Base-by-base conservation (phyloP, 1,140 invertebrate species). In the Drosophila asahinai region DNA sequence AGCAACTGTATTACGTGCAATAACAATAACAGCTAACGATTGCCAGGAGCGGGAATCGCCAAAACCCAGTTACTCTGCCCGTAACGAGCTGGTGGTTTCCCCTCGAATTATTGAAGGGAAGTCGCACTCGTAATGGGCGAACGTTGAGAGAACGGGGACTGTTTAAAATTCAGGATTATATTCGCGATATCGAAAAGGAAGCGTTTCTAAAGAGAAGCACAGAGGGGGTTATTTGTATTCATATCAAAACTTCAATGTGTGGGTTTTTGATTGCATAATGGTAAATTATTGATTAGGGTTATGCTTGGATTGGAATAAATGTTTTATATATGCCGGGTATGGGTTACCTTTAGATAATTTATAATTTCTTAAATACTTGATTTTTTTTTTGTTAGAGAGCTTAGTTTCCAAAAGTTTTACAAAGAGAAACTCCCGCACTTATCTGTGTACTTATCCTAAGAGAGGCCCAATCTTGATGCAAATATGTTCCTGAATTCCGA, bases 81-180 rank as follows among this genome's bases (percentile, higher is more conserved):
- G 27, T 51, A 73, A 72, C 43, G 66, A 48, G 70, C 67, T 65
- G 55, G 45, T 60, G 70, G 22, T 72, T 73, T 73, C 45, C 45
- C 45, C 68, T 73, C 54, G 36, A 72, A 73, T 72, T 58, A 64
- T 64, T 64, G 30, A 42, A 19, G 38, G 48, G 63, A 70, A 43
- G 25, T 48, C 63, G n/a, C 22, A 30, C 63, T 45, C 63, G 58
- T 63, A 36, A 36, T 62, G 63, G 40, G 40, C 36, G 36, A 17
- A 7, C 36, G 19, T 36, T 40, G 19, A 64, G 17, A n/a, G 36
- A 42, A 64, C 19, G 15, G 62, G 60, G 38, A 62, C 55, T 65
- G 63, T 65, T 65, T 65, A 33, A 65, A 45, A 62, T 65, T 33
- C 38, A 45, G 38, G 14, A 65, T 33, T 62, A 65, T 62, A 62